Percentiles rank a stretch among this genome's conserved stretches.
Evolutionary conservation across 2,797 vertebrate species (phyloP).

Genomic region (Sternotherus odoratus): DNA sequence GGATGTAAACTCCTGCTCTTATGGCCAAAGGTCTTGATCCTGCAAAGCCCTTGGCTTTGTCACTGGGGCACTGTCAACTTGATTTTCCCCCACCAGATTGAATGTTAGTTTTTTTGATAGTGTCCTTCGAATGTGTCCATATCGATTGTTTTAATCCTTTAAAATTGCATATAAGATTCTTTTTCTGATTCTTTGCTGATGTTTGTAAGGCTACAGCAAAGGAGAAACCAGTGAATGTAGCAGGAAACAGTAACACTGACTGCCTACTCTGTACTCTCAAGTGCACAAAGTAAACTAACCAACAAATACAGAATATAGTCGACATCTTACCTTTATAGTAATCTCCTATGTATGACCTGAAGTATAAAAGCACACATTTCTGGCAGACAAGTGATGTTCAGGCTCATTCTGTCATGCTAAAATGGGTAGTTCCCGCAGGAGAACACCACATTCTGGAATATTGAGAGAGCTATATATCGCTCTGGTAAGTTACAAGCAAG

Average conservation of each 20-base stretch:
- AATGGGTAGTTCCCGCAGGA: neutral
- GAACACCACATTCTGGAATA: rapidly evolving
- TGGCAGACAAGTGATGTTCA: neutral
- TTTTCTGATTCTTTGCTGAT: neutral
- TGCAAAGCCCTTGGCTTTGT: neutral
- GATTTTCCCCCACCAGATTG: neutral
- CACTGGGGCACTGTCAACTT: neutral
- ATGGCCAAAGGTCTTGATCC: neutral
- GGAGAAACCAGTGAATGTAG: neutral
- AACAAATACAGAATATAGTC: neutral
- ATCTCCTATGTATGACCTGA: neutral
- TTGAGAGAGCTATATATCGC: neutral
- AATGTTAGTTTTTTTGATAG: neutral
- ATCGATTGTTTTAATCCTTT: neutral
- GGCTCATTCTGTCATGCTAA: neutral
- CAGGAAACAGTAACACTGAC: neutral
- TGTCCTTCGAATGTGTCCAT: neutral
- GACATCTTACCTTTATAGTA: neutral
- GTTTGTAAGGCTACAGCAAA: neutral
- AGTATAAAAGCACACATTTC: neutral
- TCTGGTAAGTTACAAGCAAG: neutral
- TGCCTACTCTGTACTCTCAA: neutral
- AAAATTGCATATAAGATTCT: neutral
- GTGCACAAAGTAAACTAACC: neutral
- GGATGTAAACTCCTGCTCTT: neutral